A percentile compares a stretch with the other conserved stretches of the same genome.
Conservation (phyloP, 1,140 invertebrate genomes). For the Drosophila pandora region DNA sequence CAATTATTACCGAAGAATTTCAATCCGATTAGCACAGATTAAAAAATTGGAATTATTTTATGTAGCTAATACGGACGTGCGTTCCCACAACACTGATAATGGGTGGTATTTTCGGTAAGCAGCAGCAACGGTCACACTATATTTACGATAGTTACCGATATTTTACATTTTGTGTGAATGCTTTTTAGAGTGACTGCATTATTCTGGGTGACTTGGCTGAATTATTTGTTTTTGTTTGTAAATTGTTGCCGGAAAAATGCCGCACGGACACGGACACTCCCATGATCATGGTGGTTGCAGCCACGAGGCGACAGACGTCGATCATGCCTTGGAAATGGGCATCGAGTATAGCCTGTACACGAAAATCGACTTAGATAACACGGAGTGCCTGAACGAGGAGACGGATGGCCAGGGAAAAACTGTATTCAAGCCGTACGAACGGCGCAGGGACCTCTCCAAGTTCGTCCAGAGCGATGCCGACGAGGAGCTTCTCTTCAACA, state of each 20-base stretch:
- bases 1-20: constrained; percentile 52
- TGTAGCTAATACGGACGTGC: background rate
- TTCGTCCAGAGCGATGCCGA: constrained; percentile 97
- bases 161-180: background rate
- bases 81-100: background rate
- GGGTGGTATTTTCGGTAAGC: background rate
- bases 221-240: constrained; percentile 34
- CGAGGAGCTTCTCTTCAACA: constrained; percentile 97
- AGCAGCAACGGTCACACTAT: background rate
- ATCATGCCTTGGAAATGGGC: constrained; percentile 90
- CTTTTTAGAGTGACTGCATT: constrained; percentile 5
- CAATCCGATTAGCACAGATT: constrained; percentile 73
- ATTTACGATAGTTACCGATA: background rate
- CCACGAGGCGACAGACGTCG: constrained; percentile 78
- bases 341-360: constrained; percentile 94
- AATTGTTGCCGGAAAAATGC: constrained; percentile 53
- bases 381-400: constrained; percentile 96
- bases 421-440: constrained; percentile 97
- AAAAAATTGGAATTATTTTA: constrained; percentile 41
- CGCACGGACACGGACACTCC: constrained; percentile 81
- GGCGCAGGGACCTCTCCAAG: constrained; percentile 88
- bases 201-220: constrained; percentile 21
- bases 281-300: constrained; percentile 72
- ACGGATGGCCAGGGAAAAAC: constrained; percentile 92
- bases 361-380: constrained; percentile 95